A percentile compares a stretch with the other conserved stretches of the same genome.
phyloP scores from a whole-genome alignment of 2,113 vertebrate genomes.

The Pollimyrus isidori region DNA sequence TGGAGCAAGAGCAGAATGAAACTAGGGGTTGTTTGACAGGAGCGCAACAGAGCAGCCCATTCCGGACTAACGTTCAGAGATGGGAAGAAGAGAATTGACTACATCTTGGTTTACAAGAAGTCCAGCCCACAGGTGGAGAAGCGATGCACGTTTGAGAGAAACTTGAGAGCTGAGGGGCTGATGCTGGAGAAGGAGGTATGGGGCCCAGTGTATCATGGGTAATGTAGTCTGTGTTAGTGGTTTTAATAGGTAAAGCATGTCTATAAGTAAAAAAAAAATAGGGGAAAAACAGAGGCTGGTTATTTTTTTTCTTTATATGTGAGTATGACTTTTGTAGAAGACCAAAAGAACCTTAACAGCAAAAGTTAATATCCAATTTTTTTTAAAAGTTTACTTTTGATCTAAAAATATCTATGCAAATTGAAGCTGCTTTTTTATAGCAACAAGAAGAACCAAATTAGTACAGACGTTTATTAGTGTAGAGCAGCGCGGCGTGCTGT shows the following conservation, averaged over 20 bases:
- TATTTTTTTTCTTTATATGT: background rate
- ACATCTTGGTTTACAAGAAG: slow-evolving; percentile 96
- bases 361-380: background rate
- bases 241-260: background rate
- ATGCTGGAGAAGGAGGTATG: slow-evolving; percentile 94
- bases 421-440: background rate
- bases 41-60: slow-evolving; percentile 58
- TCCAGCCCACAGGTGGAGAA: slow-evolving; percentile 89
- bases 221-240: background rate
- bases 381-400: background rate
- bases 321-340: background rate
- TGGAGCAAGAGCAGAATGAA: background rate
- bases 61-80: slow-evolving; percentile 88
- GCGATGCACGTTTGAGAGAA: slow-evolving; percentile 94
- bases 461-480: background rate
- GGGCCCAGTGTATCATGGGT: background rate
- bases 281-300: background rate
- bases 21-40: slow-evolving; percentile 33
- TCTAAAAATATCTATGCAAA: background rate
- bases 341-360: background rate
- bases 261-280: background rate
- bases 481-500: background rate
- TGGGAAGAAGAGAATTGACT: slow-evolving; percentile 92
- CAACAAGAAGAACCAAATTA: background rate
- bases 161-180: slow-evolving; percentile 87